Evolutionary conservation across 2,888 invertebrate genomes (phyloP), one percentile per base, ranked within the genome.

Genomic region (Anthophora plumipes): DNA sequence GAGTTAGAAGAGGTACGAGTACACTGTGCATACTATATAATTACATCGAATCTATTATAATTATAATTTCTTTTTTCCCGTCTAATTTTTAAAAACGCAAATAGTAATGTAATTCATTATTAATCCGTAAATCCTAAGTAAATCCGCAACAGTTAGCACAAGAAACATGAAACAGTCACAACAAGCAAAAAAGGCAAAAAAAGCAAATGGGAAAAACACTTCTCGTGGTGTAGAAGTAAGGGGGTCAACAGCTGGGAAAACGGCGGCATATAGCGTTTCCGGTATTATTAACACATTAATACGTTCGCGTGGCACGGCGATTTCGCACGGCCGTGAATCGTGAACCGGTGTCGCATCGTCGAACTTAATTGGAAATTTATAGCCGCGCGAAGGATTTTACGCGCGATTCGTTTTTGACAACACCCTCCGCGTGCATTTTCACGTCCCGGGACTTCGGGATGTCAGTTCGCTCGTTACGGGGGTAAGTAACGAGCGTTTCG

Each of bases 381-480:
- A 52, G 61, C 46, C 46, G 41, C 50, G 68, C 74, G 54, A 79
- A 79, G 79, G 77, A 79, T 84, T 78, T 81, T 52, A 70, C 82
- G 71, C 46, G 54, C 77, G 70, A 79, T 79, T 79, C 77, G 79
- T 71, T 79, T 79, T 79, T 66, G 70, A 79, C 77, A 71, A 59
- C 57, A 55, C 64, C 60, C 50, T 22, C 22, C 54, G 48, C 39
- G 41, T 31, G 41, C 63, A 25, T 64, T 71, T 54, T 63, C 69
- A 55, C 63, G 60, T 55, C 55, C 59, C 52, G 69, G 55, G 69
- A 37, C 70, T 71, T 74, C 55, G 67, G 77, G 69, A 71, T 54
- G 77, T 76, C 82, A 68, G 63, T 85, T 80, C 70, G 76, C 80
- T 83, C 85, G 85, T 85, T 85, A 83, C 74, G 64, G 43, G 22